These are phyloP conservation scores for Erannis defoliaria DNA, from an alignment of 2,888 invertebrate species.

Conservation along the genomic window DNA sequence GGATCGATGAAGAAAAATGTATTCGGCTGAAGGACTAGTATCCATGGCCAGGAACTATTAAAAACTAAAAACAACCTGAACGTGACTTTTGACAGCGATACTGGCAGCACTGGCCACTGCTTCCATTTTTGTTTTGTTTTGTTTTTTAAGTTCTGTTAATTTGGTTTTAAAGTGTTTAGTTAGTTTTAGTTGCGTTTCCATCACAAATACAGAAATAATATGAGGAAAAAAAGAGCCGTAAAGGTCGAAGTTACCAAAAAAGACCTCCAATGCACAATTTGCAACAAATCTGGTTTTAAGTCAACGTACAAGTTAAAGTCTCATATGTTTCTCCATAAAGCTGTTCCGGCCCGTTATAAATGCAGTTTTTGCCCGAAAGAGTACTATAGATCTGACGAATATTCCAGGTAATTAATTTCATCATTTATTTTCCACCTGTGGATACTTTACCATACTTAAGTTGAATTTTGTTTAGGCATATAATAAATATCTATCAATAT, in stretches of 20 bases:
- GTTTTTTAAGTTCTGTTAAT: constrained; percentile 6
- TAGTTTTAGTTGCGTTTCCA: constrained; percentile 32
- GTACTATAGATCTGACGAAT: constrained; percentile 65
- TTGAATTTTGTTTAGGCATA: too few relatives aligned
- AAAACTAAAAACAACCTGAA: too few relatives aligned
- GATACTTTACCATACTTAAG: too few relatives aligned
- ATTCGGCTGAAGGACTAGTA: too few relatives aligned
- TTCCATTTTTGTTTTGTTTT: neutral
- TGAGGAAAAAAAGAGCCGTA: constrained; percentile 29
- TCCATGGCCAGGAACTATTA: too few relatives aligned
- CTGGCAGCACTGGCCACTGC: too few relatives aligned
- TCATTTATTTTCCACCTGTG: too few relatives aligned
- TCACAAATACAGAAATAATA: constrained; percentile 2
- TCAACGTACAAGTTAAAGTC: constrained; percentile 55
- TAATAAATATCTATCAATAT: too few relatives aligned
- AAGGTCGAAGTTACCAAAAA: constrained; percentile 32
- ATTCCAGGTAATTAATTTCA: constrained; percentile 25
- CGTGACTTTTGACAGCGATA: too few relatives aligned
- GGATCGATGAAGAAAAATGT: too few relatives aligned
- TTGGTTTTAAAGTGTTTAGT: constrained; percentile 11
- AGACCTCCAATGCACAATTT: constrained; percentile 56
- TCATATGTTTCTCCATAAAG: constrained; percentile 63
- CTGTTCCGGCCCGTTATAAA: constrained; percentile 56
- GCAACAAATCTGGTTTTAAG: constrained; percentile 57
- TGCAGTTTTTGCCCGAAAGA: constrained; percentile 62